Percentiles rank a stretch among this genome's conserved stretches.
phyloP scores from a whole-genome alignment of 2,797 vertebrate species.

The Glyptemys insculpta region DNA sequence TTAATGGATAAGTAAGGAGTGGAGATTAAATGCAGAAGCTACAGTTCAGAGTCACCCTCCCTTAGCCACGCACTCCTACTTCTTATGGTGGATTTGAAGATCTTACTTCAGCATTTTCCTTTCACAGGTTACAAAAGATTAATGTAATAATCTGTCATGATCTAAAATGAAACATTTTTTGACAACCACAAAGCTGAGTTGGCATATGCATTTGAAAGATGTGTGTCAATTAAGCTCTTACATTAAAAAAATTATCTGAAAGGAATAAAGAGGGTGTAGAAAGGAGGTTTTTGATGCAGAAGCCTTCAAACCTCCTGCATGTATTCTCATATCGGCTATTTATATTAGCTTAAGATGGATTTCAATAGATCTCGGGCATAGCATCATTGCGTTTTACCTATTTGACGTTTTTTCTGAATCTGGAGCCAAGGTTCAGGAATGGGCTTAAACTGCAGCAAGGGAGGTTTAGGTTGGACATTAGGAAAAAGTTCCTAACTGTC shows the following conservation, averaged over 20 bases:
- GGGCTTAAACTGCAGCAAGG: no score
- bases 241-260: not conserved
- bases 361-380: not conserved
- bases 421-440: not conserved
- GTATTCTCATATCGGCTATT: not conserved
- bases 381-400: not conserved
- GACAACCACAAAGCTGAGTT: not conserved
- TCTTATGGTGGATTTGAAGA: not conserved
- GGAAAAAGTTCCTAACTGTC: no score
- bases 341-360: not conserved
- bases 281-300: not conserved
- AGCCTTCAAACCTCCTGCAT: not conserved
- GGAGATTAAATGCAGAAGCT: conserved; percentile 28
- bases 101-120: not conserved
- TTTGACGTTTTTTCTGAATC: conserved; percentile 21
- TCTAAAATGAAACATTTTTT: not conserved
- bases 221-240: not conserved
- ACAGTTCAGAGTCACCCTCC: not conserved
- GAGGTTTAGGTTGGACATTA: no score
- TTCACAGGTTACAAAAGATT: not conserved
- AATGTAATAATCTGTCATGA: no score
- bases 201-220: not conserved
- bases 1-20: conserved; percentile 34
- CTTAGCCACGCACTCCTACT: not conserved
- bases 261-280: not conserved